These are phyloP conservation scores for Syngnathus typhle DNA, from an alignment of 2,113 vertebrate genomes.

Conservation along the genomic window DNA sequence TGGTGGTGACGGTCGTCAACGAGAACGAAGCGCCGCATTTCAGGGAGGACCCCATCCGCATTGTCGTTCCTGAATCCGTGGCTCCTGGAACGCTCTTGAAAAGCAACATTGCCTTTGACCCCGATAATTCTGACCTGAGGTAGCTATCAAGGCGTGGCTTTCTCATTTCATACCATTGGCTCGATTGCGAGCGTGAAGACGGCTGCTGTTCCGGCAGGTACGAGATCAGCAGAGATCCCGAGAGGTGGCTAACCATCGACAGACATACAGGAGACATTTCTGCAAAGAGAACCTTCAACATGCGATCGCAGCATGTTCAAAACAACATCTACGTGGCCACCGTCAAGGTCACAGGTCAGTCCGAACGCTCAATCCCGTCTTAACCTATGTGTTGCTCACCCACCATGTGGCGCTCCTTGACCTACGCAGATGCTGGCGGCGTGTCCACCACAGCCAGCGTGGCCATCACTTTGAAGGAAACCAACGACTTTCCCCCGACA, in stretches of 20 bases:
- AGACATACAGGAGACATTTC: conserved; percentile 69
- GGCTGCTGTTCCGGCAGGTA: conserved; percentile 67
- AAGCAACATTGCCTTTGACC: conserved; percentile 77
- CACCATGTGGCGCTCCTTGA: not conserved
- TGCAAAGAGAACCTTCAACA: conserved; percentile 74
- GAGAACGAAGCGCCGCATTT: conserved; percentile 85
- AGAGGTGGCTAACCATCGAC: conserved; percentile 81
- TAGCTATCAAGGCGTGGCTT: conserved; percentile 62
- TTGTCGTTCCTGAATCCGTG: conserved; percentile 77
- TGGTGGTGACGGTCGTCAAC: conserved; percentile 76
- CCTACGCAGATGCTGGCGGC: conserved; percentile 54
- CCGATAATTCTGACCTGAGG: conserved; percentile 79
- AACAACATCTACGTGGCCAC: conserved; percentile 78
- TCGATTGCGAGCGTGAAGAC: not conserved
- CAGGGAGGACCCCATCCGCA: conserved; percentile 74
- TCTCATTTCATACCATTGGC: not conserved
- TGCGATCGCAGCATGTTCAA: conserved; percentile 74
- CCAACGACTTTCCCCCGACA: conserved; percentile 84
- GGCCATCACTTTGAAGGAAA: conserved; percentile 81
- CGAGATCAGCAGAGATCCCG: conserved; percentile 78
- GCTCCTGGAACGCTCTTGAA: conserved; percentile 73
- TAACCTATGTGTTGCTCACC: not conserved
- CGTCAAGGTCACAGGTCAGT: conserved; percentile 81
- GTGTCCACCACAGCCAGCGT: conserved; percentile 76
- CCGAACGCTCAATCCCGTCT: too few species aligned